Evolutionary conservation across 2,797 vertebrate genomes (phyloP), one percentile per base, ranked within the genome.

Genomic region (Pelochelys cantorii): DNA sequence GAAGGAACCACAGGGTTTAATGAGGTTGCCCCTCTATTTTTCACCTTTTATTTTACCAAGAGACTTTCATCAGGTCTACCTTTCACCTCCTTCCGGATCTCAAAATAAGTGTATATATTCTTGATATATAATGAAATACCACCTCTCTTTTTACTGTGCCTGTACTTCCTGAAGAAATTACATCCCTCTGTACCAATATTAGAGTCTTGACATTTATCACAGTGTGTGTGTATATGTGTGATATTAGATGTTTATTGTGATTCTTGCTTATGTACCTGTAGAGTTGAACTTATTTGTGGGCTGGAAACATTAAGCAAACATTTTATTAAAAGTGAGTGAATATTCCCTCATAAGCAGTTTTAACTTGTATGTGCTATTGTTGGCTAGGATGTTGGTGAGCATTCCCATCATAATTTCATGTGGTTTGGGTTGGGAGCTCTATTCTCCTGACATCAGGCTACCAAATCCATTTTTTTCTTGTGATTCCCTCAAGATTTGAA

Each of bases 261-360:
- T 93, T 96, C 93, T 90, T 95, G 71, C 74, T 79, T 17, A 88
- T 90, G 84, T 85, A 74, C 92, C n/a, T 88, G 88, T 34, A 94
- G 78, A 86, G 95, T 91, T 91, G 62, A 95, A 95, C 78, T 96
- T 62, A 85, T 94, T 93, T 96, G 75, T 10, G 88, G 79, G 56
- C 92, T 95, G 95, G 59, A 89, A 93, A 84, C 18, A 75, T 9
- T 6, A 37, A 88, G n/a, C 60, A 68, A 74, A 85, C 93, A 55
- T 13, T 42, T 75, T 83, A 29, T 85, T 90, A 78, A 56, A 85
- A 86, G 85, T 11, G 3, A 18, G 37, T 31, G 55, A 77, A 29
- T 55, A 48, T 27, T 55, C 37, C 54, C 17, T 56, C 34, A 23
- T 65, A 60, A 48, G 81, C 92, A 82, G 56, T 94, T 91, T 29